Percentiles rank a stretch among this genome's conserved stretches.
These are phyloP conservation scores for Drosophila diplacantha DNA, from an alignment of 2,888 invertebrate genomes.

Conservation along the genomic window DNA sequence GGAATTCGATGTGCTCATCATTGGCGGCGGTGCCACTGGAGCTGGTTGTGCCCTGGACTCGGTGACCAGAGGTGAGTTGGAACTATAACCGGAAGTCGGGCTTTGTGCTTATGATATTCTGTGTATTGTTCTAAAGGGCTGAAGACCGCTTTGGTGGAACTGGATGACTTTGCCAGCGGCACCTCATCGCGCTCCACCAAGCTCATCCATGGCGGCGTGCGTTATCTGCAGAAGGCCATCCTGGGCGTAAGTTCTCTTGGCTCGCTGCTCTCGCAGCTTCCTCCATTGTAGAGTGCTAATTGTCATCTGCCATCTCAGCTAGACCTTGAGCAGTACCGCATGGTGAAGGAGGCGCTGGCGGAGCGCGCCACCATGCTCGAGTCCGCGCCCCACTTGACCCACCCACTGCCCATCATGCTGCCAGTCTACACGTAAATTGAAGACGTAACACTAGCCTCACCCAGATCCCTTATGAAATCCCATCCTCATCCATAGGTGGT, in stretches of 20 bases:
- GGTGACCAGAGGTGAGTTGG: constrained; percentile 84
- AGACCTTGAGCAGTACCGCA: constrained; percentile 97
- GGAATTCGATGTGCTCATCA: constrained; percentile 93
- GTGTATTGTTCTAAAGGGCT: constrained; percentile 79
- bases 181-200: constrained; percentile 97
- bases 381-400: constrained; percentile 97
- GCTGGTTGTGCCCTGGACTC: constrained; percentile 97
- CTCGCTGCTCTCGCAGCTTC: no score
- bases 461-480: neutral
- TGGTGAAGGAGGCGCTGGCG: constrained; percentile 98
- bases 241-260: constrained; percentile 79
- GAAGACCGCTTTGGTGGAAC: constrained; percentile 95
- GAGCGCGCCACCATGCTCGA: constrained; percentile 96
- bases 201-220: constrained; percentile 98
- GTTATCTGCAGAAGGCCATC: constrained; percentile 98
- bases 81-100: neutral
- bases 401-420: constrained; percentile 97
- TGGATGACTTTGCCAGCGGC: constrained; percentile 98
- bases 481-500: constrained; percentile 84
- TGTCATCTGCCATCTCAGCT: constrained; percentile 78
- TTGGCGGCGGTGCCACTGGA: constrained; percentile 99
- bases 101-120: neutral
- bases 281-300: constrained; percentile 37
- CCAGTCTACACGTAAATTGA: constrained; percentile 94
- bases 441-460: neutral